These are phyloP conservation scores for Drosophila sp. DNA, from an alignment of 1,140 invertebrate genomes.

Conservation along the genomic window DNA sequence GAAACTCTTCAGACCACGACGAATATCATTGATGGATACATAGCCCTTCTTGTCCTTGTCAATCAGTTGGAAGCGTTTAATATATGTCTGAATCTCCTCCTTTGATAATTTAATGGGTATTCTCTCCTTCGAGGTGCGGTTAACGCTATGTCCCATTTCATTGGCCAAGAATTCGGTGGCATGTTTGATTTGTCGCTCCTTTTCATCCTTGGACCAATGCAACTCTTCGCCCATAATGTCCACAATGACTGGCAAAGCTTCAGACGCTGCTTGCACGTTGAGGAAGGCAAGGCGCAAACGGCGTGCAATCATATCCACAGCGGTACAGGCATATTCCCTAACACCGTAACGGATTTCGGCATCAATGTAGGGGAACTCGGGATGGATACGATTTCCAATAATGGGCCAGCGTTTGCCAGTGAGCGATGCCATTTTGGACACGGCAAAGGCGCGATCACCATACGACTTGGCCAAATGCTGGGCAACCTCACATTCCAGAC, in stretches of 20 bases:
- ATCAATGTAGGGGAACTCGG: conserved; percentile 99
- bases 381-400: conserved; percentile 97
- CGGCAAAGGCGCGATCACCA: conserved; percentile 98
- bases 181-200: conserved; percentile 89
- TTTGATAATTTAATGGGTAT: conserved; percentile 96
- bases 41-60: conserved; percentile 98
- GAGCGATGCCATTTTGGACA: conserved; percentile 96
- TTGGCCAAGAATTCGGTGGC: conserved; percentile 93
- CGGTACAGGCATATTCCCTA: conserved; percentile 97
- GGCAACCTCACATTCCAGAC: conserved; percentile 93
- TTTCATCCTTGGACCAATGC: conserved; percentile 94
- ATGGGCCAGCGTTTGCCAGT: conserved; percentile 99
- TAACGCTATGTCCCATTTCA: conserved; percentile 99
- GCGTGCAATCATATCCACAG: conserved; percentile 98
- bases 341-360: conserved; percentile 98
- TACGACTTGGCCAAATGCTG: conserved; percentile 98
- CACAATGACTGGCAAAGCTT: conserved; percentile 95
- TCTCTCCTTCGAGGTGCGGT: conserved; percentile 92
- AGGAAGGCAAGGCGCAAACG: conserved; percentile 96
- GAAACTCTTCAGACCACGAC: conserved; percentile 95
- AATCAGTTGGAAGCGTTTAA: conserved; percentile 96
- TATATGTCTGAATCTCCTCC: conserved; percentile 96
- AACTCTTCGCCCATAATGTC: conserved; percentile 98
- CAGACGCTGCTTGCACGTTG: conserved; percentile 97
- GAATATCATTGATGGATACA: conserved; percentile 98